Evolutionary conservation across 2,797 vertebrate genomes (phyloP), one percentile per base, ranked within the genome.

Genomic region (Anas capensis): DNA sequence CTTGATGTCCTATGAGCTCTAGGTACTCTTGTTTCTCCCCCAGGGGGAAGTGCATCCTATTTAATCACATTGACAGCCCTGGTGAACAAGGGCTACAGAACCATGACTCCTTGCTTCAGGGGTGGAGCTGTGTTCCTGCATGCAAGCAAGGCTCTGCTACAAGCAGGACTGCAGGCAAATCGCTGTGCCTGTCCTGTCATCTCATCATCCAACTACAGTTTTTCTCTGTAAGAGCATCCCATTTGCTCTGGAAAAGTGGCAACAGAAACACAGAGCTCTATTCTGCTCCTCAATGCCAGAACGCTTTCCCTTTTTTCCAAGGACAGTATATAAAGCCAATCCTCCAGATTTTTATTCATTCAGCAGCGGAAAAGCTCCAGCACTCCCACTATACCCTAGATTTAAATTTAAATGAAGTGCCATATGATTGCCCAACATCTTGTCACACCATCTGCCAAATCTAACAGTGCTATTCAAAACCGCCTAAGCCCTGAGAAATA

Each of bases 361-460:
- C 8, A 49, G 69, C n/a, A 58, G 33, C 14, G 64, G 44, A 36
- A 80, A 92, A 89, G 6, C 48, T 64, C 33, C 61, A 91, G 27
- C 21, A 42, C 10, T 86, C 49, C 21, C 56, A 82, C 21, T 53
- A 11, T 42, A 88, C 31, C 21, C 31, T 56, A 26, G 24, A 68
- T 72, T 92, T 68, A 82, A 86, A 80, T 53, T 60, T 77, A 87
- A 69, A 78, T 8, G 7, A 89, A 66, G 33, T n/a, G n/a, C 13
- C 36, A 24, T 14, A 26, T 31, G 68, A 77, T 27, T 60, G 29
- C 15, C 91, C 60, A 85, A 77, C 49, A 82, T 23, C 14, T 77
- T 76, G 29, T 31, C 40, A 27, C 48, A 26, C 46, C 26, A 62
- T 26, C 44, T 85, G 53, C 61, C 72, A 86, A 70, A 82, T 19